phyloP scores from a whole-genome alignment of 2,888 invertebrate genomes.

The Lordiphosa fenestrarum region DNA sequence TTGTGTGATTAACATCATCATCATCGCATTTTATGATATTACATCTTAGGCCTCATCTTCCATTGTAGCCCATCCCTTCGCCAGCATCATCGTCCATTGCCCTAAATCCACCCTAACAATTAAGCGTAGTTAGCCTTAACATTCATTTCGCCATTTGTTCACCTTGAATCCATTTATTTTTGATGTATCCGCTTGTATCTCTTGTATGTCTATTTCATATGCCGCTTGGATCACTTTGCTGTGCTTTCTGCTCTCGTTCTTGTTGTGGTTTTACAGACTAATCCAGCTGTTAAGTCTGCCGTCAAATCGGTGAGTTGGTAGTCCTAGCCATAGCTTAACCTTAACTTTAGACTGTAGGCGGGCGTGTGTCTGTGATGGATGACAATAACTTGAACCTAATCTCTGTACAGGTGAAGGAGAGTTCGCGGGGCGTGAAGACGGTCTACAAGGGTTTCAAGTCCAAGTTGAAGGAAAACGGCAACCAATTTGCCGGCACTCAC shows the following conservation, averaged over 20 bases:
- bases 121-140: conserved; percentile 35
- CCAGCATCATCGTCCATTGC: conserved; percentile 37
- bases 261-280: conserved; percentile 84
- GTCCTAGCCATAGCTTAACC: conserved; percentile 13
- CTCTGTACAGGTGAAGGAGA: conserved; percentile 84
- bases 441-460: conserved; percentile 89
- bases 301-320: conserved; percentile 92
- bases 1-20: background rate
- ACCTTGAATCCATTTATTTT: conserved; percentile 1
- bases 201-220: conserved; percentile 56
- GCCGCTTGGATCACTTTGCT: conserved; percentile 60
- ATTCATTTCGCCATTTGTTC: conserved; percentile 15
- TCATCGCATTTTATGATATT: conserved; percentile 5
- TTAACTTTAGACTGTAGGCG: background rate
- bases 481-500: conserved; percentile 60
- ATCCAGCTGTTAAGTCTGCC: conserved; percentile 95
- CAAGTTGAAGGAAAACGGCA: conserved; percentile 82
- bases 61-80: conserved; percentile 14
- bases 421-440: conserved; percentile 88
- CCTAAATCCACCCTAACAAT: conserved; percentile 31
- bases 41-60: conserved; percentile 51
- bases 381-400: background rate
- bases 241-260: conserved; percentile 47
- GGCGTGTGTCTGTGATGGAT: background rate
- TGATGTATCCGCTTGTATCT: conserved; percentile 20